Base-by-base conservation (phyloP, 2,888 invertebrate genomes). In the Monopis laevigella region DNA sequence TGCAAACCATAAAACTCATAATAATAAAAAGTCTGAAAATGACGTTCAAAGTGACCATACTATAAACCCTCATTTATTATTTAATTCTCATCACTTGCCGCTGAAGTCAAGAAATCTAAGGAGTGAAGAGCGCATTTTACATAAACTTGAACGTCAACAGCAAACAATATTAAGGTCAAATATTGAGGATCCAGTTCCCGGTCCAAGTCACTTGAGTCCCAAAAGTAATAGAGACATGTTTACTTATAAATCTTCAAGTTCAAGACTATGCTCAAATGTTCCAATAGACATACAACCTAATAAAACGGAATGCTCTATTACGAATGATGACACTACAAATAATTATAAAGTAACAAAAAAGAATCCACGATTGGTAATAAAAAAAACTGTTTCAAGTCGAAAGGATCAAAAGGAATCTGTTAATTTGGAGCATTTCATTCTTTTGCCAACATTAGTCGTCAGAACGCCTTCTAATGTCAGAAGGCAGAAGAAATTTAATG, bases 401-500 rank as follows among this genome's bases (percentile, higher is more conserved):
- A 73, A 63, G 48, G 48, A 59, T 43, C 48, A 48, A 30, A 65
- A 55, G 43, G 68, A 69, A 27, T 65, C 69, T 38, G 65, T 68
- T 10, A 67, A 74, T 51, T 57, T 77, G 1, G 74, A 78, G 43
- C 74, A 71, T 52, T 77, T 62, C 46, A 75, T 80, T 46, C 46
- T 80, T 16, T 50, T 80, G 21, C 78, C 78, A 3, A 77, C 80
- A 5, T 53, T 78, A 36, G 78, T 78, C 1, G 65, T 75, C 2
- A 65, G 73, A 11, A 73, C 80, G 3, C 71, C 77, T 11, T 77
- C 80, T 10, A 78, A 77, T 51, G 56, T 80, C 46, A 70, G 65
- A 44, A 60, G 78, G 1, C 77, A 78, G 44, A 78, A 70, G 49
- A 75, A 72, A 49, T 80, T 78, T 41, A 75, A 72, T 47, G 74